Evolutionary conservation across 2,113 vertebrate genomes (phyloP).

Genomic region (Podilymbus podiceps): DNA sequence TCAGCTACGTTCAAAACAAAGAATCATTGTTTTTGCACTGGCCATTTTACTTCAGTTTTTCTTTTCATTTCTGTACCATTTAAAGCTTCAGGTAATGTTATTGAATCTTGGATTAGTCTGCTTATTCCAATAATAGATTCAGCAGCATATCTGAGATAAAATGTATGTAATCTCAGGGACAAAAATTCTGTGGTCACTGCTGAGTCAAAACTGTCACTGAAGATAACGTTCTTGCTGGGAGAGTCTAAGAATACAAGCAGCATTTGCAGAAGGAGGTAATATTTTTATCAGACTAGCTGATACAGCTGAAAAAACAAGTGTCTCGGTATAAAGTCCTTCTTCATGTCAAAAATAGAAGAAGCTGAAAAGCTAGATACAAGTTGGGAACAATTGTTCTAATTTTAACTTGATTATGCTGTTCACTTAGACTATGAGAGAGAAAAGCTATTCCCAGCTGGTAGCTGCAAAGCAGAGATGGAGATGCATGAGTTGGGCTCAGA

Average conservation of each 20-base stretch:
- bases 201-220: conserved; percentile 46
- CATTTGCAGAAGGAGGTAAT: not conserved
- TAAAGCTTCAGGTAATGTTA: not conserved
- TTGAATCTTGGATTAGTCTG: not conserved
- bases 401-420: not conserved
- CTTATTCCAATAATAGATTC: conserved; percentile 13
- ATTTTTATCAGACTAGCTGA: conserved; percentile 33
- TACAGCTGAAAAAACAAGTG: not conserved
- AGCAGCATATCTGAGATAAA: conserved; percentile 13
- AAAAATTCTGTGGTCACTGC: conserved; percentile 21
- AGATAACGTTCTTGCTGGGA: conserved; percentile 21
- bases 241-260: conserved; percentile 9
- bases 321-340: conserved; percentile 15
- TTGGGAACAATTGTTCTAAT: conserved; percentile 10
- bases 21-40: not conserved
- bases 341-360: conserved; percentile 45
- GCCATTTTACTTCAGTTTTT: not conserved
- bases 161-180: conserved; percentile 20
- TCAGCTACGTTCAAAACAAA: not conserved
- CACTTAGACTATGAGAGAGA: not conserved
- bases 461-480: not conserved
- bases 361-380: not conserved
- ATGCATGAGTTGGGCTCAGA: not conserved
- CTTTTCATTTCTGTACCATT: not conserved
- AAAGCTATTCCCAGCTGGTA: not conserved